Conservation (phyloP, 1,140 invertebrate species). For the Anoplolepis gracilipes region DNA sequence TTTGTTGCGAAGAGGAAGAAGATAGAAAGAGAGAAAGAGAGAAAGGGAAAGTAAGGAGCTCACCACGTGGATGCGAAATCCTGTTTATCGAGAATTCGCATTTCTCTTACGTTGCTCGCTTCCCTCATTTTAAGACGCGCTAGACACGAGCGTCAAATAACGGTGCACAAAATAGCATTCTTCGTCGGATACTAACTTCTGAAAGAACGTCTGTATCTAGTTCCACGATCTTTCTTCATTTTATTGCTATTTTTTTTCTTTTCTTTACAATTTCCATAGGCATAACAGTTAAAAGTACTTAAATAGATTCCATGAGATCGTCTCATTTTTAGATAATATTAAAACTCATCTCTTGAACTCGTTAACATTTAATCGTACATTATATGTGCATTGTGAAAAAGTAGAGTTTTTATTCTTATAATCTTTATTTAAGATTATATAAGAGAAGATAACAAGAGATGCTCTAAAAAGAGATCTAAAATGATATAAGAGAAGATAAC, state of each 20-base stretch:
- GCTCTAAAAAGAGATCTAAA: too few species aligned
- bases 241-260: not conserved
- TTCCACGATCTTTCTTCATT: not conserved
- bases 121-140: slow-evolving; percentile 31
- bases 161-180: slow-evolving; percentile 1
- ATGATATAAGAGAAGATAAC: too few species aligned
- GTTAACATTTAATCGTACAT: not conserved
- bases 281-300: slow-evolving; percentile 3
- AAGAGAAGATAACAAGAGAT: too few species aligned
- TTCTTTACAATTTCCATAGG: not conserved
- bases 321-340: slow-evolving; percentile 4
- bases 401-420: not conserved
- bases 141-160: slow-evolving; percentile 36
- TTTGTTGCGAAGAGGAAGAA: not conserved
- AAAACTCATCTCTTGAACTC: not conserved
- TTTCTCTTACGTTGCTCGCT: not conserved
- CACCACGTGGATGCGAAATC: slow-evolving; percentile 29
- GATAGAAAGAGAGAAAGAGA: not conserved
- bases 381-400: not conserved
- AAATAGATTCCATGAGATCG: slow-evolving; percentile 6
- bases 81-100: slow-evolving; percentile 63
- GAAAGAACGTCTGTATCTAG: slow-evolving; percentile 19
- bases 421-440: not conserved
- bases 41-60: not conserved
- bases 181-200: slow-evolving; percentile 27